A percentile compares a stretch with the other conserved stretches of the same genome.
Conservation (phyloP, 2,888 invertebrate species). For the Gymnocheta viridis region DNA sequence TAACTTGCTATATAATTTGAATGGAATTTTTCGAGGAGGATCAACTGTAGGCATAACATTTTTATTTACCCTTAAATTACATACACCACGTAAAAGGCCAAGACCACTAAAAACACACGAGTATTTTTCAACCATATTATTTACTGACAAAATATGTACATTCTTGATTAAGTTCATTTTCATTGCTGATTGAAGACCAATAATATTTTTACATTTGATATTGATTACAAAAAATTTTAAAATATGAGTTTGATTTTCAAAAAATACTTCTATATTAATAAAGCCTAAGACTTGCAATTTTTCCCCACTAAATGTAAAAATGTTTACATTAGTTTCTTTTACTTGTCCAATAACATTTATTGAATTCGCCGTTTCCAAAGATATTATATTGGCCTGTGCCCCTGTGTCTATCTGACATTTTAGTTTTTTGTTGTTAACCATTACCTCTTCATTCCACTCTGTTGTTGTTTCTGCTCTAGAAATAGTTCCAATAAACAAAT, state of each 20-base stretch:
- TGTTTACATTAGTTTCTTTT: conserved; percentile 29
- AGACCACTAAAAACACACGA: conserved; percentile 52
- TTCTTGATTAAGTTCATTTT: conserved; percentile 7
- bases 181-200: conserved; percentile 46
- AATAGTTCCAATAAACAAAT: background rate
- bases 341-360: background rate
- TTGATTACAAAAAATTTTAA: conserved; percentile 21
- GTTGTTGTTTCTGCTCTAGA: background rate
- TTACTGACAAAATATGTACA: conserved; percentile 21
- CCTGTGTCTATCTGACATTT: conserved; percentile 8
- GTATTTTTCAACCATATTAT: conserved; percentile 56
- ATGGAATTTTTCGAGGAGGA: conserved; percentile 58
- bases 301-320: conserved; percentile 64
- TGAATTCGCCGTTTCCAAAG: background rate
- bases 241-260: conserved; percentile 41
- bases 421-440: background rate
- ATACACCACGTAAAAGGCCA: conserved; percentile 48
- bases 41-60: conserved; percentile 46
- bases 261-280: conserved; percentile 15
- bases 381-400: conserved; percentile 18
- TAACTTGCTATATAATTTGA: conserved; percentile 45
- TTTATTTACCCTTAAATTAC: conserved; percentile 39
- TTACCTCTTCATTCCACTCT: background rate
- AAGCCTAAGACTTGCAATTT: conserved; percentile 40
- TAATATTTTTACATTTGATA: too few species aligned